Evolutionary conservation across 2,797 vertebrate species (phyloP).

Genomic region (Macropodus opercularis): DNA sequence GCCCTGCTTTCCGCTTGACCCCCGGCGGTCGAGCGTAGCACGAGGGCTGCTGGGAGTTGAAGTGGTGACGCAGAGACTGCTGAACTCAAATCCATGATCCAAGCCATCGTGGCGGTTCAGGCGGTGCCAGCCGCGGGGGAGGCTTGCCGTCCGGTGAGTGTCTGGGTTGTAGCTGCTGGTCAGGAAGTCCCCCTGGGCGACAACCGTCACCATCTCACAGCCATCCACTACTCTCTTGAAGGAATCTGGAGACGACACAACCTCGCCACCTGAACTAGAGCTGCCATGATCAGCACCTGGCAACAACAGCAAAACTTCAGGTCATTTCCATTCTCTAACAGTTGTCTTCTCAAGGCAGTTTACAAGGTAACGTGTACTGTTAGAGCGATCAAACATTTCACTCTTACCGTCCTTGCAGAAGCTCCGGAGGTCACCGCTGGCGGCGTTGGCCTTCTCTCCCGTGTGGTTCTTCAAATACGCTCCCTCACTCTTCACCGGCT

Average conservation of each 20-base stretch:
- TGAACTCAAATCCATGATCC: conserved; percentile 77
- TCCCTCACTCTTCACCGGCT: conserved; percentile 71
- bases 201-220: conserved; percentile 84
- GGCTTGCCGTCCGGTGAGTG: conserved; percentile 85
- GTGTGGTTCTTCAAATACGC: conserved; percentile 56
- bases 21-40: conserved; percentile 87
- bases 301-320: background rate
- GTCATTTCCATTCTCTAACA: no score
- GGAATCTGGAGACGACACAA: conserved; percentile 83
- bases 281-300: conserved; percentile 77
- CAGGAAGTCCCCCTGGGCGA: conserved; percentile 71
- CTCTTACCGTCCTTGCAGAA: conserved; percentile 54
- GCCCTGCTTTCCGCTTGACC: conserved; percentile 86
- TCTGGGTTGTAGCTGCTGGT: conserved; percentile 79
- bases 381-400: background rate
- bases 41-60: conserved; percentile 87
- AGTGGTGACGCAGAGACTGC: conserved; percentile 62
- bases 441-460: conserved; percentile 27
- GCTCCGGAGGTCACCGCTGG: conserved; percentile 29
- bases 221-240: conserved; percentile 89
- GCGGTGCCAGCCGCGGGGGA: conserved; percentile 85
- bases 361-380: no score
- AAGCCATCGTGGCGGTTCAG: conserved; percentile 83
- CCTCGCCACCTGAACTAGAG: conserved; percentile 81
- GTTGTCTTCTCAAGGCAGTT: no score